These are phyloP conservation scores for Paramormyrops hopkinsi DNA, from an alignment of 2,797 vertebrate genomes.

Conservation along the genomic window DNA sequence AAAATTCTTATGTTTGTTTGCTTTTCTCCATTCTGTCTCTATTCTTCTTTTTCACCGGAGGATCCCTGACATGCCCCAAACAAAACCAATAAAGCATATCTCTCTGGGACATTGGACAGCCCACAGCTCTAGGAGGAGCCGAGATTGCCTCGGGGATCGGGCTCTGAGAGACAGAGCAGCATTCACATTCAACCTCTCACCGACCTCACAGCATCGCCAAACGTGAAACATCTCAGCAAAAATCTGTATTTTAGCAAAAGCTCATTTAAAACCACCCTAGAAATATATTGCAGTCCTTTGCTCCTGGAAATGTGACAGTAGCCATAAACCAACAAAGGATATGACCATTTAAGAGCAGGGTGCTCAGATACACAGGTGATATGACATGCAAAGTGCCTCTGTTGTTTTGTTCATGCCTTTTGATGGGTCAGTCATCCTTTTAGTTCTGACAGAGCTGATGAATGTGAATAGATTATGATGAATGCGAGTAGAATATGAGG, in stretches of 20 bases:
- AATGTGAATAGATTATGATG: neutral
- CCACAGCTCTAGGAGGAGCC: neutral
- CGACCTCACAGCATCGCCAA: neutral
- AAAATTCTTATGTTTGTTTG: neutral
- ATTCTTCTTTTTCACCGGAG: neutral
- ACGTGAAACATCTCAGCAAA: neutral
- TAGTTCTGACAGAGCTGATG: neutral
- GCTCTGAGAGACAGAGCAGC: neutral
- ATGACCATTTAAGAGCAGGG: neutral
- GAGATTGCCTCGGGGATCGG: neutral
- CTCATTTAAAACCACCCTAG: neutral
- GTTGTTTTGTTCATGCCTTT: neutral
- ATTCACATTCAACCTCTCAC: neutral
- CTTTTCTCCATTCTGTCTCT: neutral
- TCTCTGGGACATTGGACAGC: neutral
- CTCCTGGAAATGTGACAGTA: neutral
- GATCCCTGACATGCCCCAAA: neutral
- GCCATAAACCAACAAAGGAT: neutral
- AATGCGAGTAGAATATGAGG: neutral
- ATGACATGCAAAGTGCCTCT: neutral
- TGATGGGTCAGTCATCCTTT: neutral
- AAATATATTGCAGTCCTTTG: neutral
- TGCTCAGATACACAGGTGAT: neutral
- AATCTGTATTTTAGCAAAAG: neutral
- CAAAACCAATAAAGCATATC: neutral